A percentile compares a stretch with the other conserved stretches of the same genome.
These are phyloP conservation scores for Hoplostethus mediterraneus DNA, from an alignment of 2,797 vertebrate species.

Conservation along the genomic window DNA sequence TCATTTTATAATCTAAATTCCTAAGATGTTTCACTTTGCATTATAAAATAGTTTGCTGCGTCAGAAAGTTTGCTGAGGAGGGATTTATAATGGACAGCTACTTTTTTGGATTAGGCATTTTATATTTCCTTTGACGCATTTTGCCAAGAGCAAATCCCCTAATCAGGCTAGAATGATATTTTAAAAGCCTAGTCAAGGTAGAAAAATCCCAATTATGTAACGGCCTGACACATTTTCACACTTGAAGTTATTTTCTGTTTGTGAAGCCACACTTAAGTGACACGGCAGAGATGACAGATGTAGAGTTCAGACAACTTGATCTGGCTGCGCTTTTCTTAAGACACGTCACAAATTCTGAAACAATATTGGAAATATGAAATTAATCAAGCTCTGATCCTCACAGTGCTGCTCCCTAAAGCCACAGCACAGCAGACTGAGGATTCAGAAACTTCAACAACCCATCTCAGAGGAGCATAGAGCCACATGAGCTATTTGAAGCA, in stretches of 20 bases:
- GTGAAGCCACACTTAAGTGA: not conserved
- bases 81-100: not conserved
- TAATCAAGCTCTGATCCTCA: no score
- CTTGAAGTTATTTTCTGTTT: not conserved
- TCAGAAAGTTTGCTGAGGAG: not conserved
- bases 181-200: not conserved
- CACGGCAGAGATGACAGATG: not conserved
- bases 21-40: no score
- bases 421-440: no score
- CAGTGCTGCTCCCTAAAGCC: no score
- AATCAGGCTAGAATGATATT: not conserved
- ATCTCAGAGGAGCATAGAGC: no score
- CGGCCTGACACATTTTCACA: not conserved
- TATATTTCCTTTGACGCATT: not conserved
- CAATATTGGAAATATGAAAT: not conserved
- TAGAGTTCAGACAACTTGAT: not conserved
- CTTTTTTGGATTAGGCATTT: not conserved
- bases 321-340: not conserved
- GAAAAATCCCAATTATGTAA: not conserved
- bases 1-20: no score
- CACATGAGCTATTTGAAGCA: no score
- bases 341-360: not conserved
- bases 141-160: not conserved
- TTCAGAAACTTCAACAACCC: no score
- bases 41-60: no score